Evolutionary conservation across 2,113 vertebrate species (phyloP).

Genomic region (Strix aluco): DNA sequence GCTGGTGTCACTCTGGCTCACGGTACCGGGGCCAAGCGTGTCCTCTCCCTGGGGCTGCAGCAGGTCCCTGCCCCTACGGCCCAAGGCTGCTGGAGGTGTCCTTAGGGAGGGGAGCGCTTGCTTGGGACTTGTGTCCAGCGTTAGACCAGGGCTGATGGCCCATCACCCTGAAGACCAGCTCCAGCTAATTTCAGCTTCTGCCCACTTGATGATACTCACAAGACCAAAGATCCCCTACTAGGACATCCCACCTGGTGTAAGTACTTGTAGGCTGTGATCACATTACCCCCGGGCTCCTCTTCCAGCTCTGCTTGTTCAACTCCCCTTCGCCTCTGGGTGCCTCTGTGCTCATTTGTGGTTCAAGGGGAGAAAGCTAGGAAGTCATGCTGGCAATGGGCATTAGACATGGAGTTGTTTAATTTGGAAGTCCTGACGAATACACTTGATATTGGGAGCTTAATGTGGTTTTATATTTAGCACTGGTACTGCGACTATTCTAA

Average conservation of each 20-base stretch:
- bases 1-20: no score
- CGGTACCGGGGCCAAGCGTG: rapidly evolving
- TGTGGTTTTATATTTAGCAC: neutral
- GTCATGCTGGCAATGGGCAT: neutral
- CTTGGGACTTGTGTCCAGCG: no score
- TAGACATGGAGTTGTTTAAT: neutral
- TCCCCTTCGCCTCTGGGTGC: neutral
- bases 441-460: neutral
- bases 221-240: rapidly evolving
- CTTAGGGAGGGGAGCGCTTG: neutral
- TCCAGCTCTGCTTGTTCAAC: neutral
- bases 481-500: neutral
- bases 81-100: neutral
- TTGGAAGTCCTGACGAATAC: neutral
- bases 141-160: no score
- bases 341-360: neutral
- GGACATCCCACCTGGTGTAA: neutral
- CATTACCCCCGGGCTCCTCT: neutral
- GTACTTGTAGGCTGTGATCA: rapidly evolving
- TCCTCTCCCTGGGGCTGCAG: no score
- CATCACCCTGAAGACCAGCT: neutral
- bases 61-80: neutral
- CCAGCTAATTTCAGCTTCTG: neutral
- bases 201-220: rapidly evolving
- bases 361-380: neutral